Base-by-base conservation (phyloP, 2,113 vertebrate species). In the Poecile atricapillus region DNA sequence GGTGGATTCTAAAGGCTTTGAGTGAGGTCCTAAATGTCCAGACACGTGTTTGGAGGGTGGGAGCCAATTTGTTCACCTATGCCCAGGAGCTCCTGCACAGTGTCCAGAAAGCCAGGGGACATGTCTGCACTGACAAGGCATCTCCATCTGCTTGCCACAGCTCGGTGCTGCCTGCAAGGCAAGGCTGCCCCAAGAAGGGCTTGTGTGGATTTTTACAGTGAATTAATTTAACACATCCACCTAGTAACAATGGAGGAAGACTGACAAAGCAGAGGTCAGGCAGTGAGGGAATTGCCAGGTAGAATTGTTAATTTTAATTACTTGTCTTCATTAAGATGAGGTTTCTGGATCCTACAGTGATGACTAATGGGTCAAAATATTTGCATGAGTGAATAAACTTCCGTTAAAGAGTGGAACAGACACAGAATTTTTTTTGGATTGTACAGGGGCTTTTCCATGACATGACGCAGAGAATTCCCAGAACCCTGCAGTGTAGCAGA, bases 251-350 rank as follows among this genome's bases (percentile, higher is more conserved):
- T 20, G 71, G 55, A 83, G 76, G 73, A 73, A 73, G 64, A 80
- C 82, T 69, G 60, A 68, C 65, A 83, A 86, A 92, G 89, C 43
- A 89, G 64, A 84, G 78, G 70, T 87, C 83, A 92, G 63, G 74
- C 25, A 55, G 24, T 33, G 55, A 52, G 83, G 79, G 93, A 73
- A 83, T 3, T 73, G 60, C 41, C 44, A 89, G 76, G 76, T 73
- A 37, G 50, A 94, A 94, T 7, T 60, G 47, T 50, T 94, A 62
- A 74, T 77, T 86, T 93, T 89, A 96, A 93, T 96, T 95, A 91
- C 80, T 89, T 85, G 33, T 90, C 87, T 90, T 93, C 87, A 78
- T 95, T 96, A 95, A 93, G 37, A 30, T 49, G 79, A 93, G 75
- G 65, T 69, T 93, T 59, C 56, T 65, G 49, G 67, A 94, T 92